These are phyloP conservation scores for Lamellibrachia satsuma DNA, from an alignment of 2,888 invertebrate genomes.

Conservation along the genomic window DNA sequence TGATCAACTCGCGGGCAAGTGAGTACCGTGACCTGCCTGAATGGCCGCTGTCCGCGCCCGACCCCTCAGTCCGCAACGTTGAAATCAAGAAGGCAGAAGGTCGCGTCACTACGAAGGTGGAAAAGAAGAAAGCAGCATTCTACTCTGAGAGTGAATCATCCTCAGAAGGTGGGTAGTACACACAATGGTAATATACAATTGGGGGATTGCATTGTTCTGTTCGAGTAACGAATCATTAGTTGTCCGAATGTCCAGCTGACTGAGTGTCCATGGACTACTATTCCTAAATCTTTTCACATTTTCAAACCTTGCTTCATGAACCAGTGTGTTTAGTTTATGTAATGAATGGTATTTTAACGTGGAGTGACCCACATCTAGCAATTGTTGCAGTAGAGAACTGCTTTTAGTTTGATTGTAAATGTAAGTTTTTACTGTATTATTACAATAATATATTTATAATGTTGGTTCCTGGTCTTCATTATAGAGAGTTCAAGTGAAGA, in stretches of 20 bases:
- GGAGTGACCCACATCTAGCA: not conserved
- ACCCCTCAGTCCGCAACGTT: constrained; percentile 74
- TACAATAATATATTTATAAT: not conserved
- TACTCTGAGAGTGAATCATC: constrained; percentile 71
- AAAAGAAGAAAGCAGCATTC: constrained; percentile 71
- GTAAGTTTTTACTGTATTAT: not conserved
- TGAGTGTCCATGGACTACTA: too few relatives aligned
- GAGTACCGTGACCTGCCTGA: constrained; percentile 90
- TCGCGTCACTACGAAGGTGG: constrained; percentile 41
- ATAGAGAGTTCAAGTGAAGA: constrained; percentile 26
- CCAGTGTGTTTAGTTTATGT: not conserved
- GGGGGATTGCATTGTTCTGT: too few relatives aligned
- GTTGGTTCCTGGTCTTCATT: not conserved
- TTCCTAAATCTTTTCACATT: not conserved
- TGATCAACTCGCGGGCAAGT: constrained; percentile 83
- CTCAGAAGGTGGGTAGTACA: constrained; percentile 41
- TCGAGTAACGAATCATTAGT: too few relatives aligned
- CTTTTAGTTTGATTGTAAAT: not conserved
- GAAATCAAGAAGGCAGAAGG: constrained; percentile 41
- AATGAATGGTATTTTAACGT: not conserved
- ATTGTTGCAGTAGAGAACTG: not conserved
- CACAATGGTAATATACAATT: too few relatives aligned
- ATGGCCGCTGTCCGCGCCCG: constrained; percentile 81
- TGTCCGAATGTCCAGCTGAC: too few relatives aligned
- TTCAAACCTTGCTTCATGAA: not conserved